Base-by-base conservation (phyloP, 2,888 invertebrate species). In the Drosophila recens region DNA sequence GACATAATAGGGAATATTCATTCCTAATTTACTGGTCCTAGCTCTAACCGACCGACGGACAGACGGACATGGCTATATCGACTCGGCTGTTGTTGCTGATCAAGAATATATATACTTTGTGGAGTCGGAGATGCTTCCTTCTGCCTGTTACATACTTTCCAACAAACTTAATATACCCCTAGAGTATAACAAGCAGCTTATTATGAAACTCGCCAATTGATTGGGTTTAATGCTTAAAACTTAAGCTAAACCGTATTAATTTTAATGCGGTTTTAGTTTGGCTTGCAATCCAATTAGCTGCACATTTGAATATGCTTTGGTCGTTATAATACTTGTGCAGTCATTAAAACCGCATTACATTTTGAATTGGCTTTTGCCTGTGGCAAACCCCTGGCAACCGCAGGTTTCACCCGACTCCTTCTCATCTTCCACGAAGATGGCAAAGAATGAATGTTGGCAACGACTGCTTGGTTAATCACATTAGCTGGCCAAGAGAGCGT, bases 271-370 rank as follows among this genome's bases (percentile, higher is more conserved):
- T 34, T 48, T 27, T 9, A 23, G n/a, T 23, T 43, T 2, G 10
- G 15, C 1, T 27, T 5, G 42, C 40, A 40, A 20, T 42, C 59
- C 64, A 79, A 69, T 78, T 69, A 49, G 69, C 48, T 40, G 38
- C 1, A 52, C 27, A 49, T 49, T 61, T 59, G 27, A 45, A 33
- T 42, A 13, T 30, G 38, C n/a, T 34, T 57, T 36, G 36, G 46
- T 36, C 45, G 20, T 57, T 30, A 20, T n/a, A 15, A 48, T 40
- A 15, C 49, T 36, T 23, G 36, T 27, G 53, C 45, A 61, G 56
- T 65, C 73, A 80, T 73, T 80, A 69, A 73, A 83, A 57, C 49
- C 51, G 53, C 42, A 80, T 83, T 76, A 17, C 13, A 34, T 46
- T 43, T 33, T 38, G 30, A 52, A 48, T 17, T 51, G 61, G 15